A percentile compares a stretch with the other conserved stretches of the same genome.
phyloP scores from a whole-genome alignment of 2,113 vertebrate species.

The Seriola aureovittata region DNA sequence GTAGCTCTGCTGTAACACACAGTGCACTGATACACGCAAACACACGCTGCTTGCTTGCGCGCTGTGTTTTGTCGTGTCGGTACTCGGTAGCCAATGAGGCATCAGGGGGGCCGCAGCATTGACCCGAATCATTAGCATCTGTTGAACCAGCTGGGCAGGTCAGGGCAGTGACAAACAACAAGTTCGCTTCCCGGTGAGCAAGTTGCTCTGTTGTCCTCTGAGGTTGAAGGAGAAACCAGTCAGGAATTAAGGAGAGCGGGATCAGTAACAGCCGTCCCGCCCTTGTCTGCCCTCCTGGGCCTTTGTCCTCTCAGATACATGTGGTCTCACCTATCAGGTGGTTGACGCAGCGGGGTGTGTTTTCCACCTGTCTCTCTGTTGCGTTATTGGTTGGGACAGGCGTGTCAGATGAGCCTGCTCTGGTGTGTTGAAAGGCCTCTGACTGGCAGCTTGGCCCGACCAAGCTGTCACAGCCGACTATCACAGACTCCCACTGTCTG shows the following conservation, averaged over 20 bases:
- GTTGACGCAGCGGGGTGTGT: slow-evolving; percentile 61
- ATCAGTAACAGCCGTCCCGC: slow-evolving; percentile 73
- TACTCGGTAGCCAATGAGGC: slow-evolving; percentile 38
- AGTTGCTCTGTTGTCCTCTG: slow-evolving; percentile 48
- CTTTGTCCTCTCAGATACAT: slow-evolving; percentile 45
- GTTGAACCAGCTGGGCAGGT: slow-evolving; percentile 60
- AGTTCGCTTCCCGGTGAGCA: slow-evolving; percentile 27
- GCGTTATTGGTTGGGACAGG: slow-evolving; percentile 69
- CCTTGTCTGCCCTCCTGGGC: slow-evolving; percentile 70
- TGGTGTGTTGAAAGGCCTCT: slow-evolving; percentile 59
- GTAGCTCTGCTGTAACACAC: slow-evolving; percentile 21
- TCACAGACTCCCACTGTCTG: slow-evolving; percentile 63
- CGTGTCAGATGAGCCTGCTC: slow-evolving; percentile 66
- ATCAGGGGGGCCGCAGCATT: slow-evolving; percentile 16
- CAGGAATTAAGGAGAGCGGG: slow-evolving; percentile 41
- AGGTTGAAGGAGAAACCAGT: slow-evolving; percentile 57
- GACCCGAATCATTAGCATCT: slow-evolving; percentile 65
- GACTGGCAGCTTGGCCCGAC: slow-evolving; percentile 68
- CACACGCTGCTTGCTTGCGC: background rate
- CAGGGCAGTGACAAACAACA: slow-evolving; percentile 46
- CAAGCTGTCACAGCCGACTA: slow-evolving; percentile 64
- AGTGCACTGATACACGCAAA: slow-evolving; percentile 15
- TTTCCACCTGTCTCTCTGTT: slow-evolving; percentile 53
- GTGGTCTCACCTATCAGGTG: slow-evolving; percentile 55
- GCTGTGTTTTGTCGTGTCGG: slow-evolving; percentile 34